Evolutionary conservation across 2,888 invertebrate genomes (phyloP).

Genomic region (Phyllotreta cruciferae): DNA sequence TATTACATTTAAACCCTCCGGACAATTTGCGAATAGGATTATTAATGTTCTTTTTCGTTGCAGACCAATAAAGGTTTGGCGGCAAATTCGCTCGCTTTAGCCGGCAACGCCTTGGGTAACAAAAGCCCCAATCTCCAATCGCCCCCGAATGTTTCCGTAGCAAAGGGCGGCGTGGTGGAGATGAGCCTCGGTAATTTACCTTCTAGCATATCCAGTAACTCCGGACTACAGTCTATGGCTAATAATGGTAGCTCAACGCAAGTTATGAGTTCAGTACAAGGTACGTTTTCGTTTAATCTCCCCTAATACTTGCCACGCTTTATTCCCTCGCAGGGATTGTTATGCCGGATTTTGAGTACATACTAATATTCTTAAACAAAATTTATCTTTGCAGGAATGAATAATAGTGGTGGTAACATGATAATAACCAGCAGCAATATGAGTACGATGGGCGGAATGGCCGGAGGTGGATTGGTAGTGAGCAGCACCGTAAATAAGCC

Average conservation of each 20-base stretch:
- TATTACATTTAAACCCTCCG: background rate
- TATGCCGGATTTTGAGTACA: background rate
- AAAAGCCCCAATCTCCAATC: slow-evolving; percentile 87
- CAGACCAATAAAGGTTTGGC: slow-evolving; percentile 76
- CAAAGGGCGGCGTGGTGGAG: slow-evolving; percentile 68
- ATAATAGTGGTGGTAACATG: slow-evolving; percentile 73
- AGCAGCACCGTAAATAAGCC: slow-evolving; percentile 80
- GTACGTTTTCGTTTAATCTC: slow-evolving; percentile 52
- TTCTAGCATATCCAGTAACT: slow-evolving; percentile 64
- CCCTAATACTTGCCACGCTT: background rate
- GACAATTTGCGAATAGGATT: background rate
- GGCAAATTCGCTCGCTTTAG: slow-evolving; percentile 74
- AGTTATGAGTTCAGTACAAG: slow-evolving; percentile 77
- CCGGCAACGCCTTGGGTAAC: slow-evolving; percentile 78
- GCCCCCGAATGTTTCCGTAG: slow-evolving; percentile 82
- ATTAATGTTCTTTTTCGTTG: slow-evolving; percentile 45
- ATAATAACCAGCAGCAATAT: slow-evolving; percentile 80
- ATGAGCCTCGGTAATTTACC: slow-evolving; percentile 67
- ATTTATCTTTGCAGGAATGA: slow-evolving; percentile 65
- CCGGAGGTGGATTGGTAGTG: slow-evolving; percentile 74
- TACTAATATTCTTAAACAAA: slow-evolving; percentile 8
- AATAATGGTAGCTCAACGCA: slow-evolving; percentile 77
- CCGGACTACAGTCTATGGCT: slow-evolving; percentile 62
- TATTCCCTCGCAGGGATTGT: too few relatives aligned
- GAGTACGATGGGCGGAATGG: slow-evolving; percentile 73